Evolutionary conservation across 2,113 vertebrate species (phyloP), one percentile per base, ranked within the genome.

Genomic region (Ophthalmolycus amberensis): DNA sequence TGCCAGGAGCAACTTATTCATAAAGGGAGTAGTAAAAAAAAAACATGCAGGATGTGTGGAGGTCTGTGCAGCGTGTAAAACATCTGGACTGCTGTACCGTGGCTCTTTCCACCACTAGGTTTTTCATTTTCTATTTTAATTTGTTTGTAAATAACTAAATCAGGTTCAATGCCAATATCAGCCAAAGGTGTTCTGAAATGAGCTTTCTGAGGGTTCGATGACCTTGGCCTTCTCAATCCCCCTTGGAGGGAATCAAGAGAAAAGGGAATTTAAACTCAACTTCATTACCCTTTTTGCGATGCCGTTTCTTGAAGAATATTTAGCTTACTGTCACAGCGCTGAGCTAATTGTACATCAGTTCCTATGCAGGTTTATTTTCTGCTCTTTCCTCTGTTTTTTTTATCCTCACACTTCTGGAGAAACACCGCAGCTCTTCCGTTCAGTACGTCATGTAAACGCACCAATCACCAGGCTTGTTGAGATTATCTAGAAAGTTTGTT

Each of bases 401-500:
- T 38, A 5, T 27, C 56, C 22, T 40, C 32, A 6, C 0, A 1
- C 58, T 70, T 62, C 63, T 50, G 27, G 56, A 58, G 60, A 16
- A 37, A 67, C 67, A 44, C 65, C 29, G 18, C 5, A 25, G n/a
- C 42, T 27, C 66, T 76, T 76, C 60, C 59, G 3, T 42, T 67
- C 25, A 5, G 0, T 15, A 22, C 84, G 75, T 79, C 60, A 77
- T 70, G 9, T 16, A 15, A 50, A 74, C 40, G 77, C 77, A 84
- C 91, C 92, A 95, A 92, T 94, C 85, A 52, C 44, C 48, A n/a
- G 40, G 54, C 83, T 62, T 87, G 88, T 88, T 91, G 84, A 80
- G 74, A 84, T 83, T 85, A 50, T 66, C 67, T 8, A 29, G 52
- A 74, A 67, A 73, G 85, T 74, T 77, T 90, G 83, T 79, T 68